Evolutionary conservation across 2,888 invertebrate genomes (phyloP).

Genomic region (Ophonus ardosiacus): DNA sequence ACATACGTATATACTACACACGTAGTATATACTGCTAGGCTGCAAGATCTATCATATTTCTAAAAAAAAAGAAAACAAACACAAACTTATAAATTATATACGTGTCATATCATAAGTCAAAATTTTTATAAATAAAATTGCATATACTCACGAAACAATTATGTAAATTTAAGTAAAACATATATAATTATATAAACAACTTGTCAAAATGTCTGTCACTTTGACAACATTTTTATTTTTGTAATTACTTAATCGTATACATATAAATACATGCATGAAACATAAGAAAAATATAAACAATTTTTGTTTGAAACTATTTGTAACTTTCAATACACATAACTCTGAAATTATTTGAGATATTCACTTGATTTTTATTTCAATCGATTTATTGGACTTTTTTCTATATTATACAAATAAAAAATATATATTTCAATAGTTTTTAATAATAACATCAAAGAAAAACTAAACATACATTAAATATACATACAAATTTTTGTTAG

Average conservation of each 20-base stretch:
- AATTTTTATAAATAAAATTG: neutral
- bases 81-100: neutral
- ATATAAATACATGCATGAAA: neutral
- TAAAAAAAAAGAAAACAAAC: neutral
- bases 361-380: no score
- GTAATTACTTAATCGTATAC: neutral
- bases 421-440: no score
- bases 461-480: no score
- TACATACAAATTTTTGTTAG: neutral
- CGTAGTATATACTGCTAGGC: no score
- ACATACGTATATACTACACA: no score
- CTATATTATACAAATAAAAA: no score
- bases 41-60: neutral
- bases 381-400: no score
- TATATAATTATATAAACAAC: neutral
- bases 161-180: neutral
- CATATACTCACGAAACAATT: neutral
- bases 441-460: no score
- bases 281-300: no score
- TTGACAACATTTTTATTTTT: neutral
- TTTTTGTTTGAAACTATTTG: no score
- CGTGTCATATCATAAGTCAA: neutral
- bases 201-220: neutral
- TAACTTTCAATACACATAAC: neutral
- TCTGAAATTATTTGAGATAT: no score